Base-by-base conservation (phyloP, 2,888 invertebrate genomes). In the Idaea dimidiata region DNA sequence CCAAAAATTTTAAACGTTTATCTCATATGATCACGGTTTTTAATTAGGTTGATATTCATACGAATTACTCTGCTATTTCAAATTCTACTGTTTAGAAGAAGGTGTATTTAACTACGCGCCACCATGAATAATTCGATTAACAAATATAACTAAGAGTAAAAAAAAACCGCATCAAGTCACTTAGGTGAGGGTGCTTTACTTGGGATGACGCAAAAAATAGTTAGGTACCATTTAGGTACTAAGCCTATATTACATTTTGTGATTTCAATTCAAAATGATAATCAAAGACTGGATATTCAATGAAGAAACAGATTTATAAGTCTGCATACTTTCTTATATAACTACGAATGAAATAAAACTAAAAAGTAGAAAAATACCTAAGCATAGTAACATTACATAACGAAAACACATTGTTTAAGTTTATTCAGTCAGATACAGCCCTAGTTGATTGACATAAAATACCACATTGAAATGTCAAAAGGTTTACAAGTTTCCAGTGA, bases 381-480 rank as follows among this genome's bases (percentile, higher is more conserved):
- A 43, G 2, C 8, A 43, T 43, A 43, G 59, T 43, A 43, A 8
- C 43, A 43, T 43, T 43, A 43, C 43, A 43, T 10, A 43, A 43
- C 14, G 14, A 43, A 32, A 43, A 43, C 43, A 43, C 43, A 43
- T 43, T 43, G 43, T 43, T 8, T 43, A 43, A 14, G 43, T 43
- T 43, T 43, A 43, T 0, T 43, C 43, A 43, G 43, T 43, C 43
- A 43, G 43, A 43, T 43, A 76, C 84, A 89, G 76, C 87, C 86
- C 83, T 85, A 71, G 63, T 61, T 72, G 71, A 75, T 77, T 76
- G 76, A 73, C 70, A 68, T 69, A 69, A 79, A 81, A 83, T 80
- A 79, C 74, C 74, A 73, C 81, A 87, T 86, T 83, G 79, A 83
- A 87, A 86, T 83, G 86, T 88, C 87, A 87, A 84, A 86, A 85